Evolutionary conservation across 2,888 invertebrate species (phyloP).

Genomic region (Ligdia adustata): DNA sequence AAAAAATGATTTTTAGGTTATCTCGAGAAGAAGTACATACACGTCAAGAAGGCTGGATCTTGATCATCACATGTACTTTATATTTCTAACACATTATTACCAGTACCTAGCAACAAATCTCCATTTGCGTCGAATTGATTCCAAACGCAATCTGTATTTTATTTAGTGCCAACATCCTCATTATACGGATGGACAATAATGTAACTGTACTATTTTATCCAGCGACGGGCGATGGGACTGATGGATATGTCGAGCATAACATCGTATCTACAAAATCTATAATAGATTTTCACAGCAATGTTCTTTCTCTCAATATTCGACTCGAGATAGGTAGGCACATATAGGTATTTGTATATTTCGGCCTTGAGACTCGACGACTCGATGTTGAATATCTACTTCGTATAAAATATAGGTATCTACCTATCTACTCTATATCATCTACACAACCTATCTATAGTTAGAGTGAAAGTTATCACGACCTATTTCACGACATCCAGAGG

Average conservation of each 20-base stretch:
- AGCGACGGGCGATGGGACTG: background rate
- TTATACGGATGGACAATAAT: slow-evolving; percentile 16
- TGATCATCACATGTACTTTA: slow-evolving; percentile 15
- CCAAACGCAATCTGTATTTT: slow-evolving; percentile 45
- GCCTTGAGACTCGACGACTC: slow-evolving; percentile 79
- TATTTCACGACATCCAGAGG: slow-evolving; percentile 57
- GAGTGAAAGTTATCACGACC: slow-evolving; percentile 83
- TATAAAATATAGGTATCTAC: slow-evolving; percentile 65
- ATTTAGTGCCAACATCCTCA: slow-evolving; percentile 34
- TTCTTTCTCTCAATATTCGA: slow-evolving; percentile 53
- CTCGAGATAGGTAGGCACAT: slow-evolving; percentile 56
- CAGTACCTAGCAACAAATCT: slow-evolving; percentile 11
- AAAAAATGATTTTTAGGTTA: slow-evolving; percentile 69
- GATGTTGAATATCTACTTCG: slow-evolving; percentile 79
- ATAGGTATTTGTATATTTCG: slow-evolving; percentile 79
- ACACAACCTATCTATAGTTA: slow-evolving; percentile 79
- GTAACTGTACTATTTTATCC: slow-evolving; percentile 23
- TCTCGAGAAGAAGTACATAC: slow-evolving; percentile 46
- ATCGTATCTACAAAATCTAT: slow-evolving; percentile 4
- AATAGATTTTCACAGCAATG: slow-evolving; percentile 57
- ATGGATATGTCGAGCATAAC: background rate
- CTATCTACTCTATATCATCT: slow-evolving; percentile 67
- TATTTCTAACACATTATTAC: background rate
- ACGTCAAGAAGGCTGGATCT: slow-evolving; percentile 25
- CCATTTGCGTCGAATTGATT: slow-evolving; percentile 57